Base-by-base conservation (phyloP, 2,888 invertebrate species). In the Trissoscelio sp. region DNA sequence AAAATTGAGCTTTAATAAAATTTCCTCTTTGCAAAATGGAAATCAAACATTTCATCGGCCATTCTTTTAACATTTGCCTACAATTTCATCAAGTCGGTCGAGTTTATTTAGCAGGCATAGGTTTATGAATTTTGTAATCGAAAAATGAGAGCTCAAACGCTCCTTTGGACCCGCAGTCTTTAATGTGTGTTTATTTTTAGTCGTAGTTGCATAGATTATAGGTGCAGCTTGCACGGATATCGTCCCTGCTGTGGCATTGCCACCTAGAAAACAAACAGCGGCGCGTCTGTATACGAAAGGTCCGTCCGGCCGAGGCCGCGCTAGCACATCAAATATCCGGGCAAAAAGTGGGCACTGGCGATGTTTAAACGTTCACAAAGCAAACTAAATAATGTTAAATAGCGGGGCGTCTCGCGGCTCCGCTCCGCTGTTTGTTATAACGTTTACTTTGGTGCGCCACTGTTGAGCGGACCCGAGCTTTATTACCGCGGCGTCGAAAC, bases 371-470 rank as follows among this genome's bases (percentile, higher is more conserved):
- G 88, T 86, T 87, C 87, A 89, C 88, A 90, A 91, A 90, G 89
- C 88, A 89, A 89, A 88, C 89, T 88, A 90, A 90, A 90, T 90
- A 90, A 89, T 89, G 88, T 89, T 89, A 89, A 90, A 90, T 89
- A 90, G 89, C 89, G 87, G 88, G 88, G 88, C 86, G 88, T 88
- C 88, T 87, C 83, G 81, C 85, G 83, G 85, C 86, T 80, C 85
- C 86, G 86, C 83, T 83, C 82, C 83, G 75, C 81, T 88, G 90
- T 90, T 90, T 90, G 88, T 90, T 90, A 88, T 90, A 90, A 89
- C 88, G 88, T 90, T 90, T 89, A 88, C 89, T 88, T 88, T 88
- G 85, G 87, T 88, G 86, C 84, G 88, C 89, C 87, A 89, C 89
- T 88, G 89, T 89, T 87, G 67, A 85, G 85, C 82, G 81, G 80